Base-by-base conservation (phyloP, 2,113 vertebrate genomes). In the Edolisoma coerulescens region DNA sequence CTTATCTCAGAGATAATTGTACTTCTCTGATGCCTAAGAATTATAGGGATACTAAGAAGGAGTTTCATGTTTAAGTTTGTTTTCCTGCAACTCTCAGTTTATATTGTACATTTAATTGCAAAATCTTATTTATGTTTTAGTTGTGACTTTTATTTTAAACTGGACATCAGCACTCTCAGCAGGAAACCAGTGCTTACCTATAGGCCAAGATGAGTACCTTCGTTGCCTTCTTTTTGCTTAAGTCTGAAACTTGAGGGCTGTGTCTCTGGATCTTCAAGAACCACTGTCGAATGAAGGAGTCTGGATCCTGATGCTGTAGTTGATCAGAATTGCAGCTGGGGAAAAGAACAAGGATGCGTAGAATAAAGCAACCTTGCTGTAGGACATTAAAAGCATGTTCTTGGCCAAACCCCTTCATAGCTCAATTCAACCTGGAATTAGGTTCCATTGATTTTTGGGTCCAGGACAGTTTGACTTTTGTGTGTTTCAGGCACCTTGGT, bases 131-230 rank as follows among this genome's bases (percentile, higher is more conserved):
- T 90, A 7, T 70, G 21, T 76, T 89, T 84, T 50, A 81, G 41
- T 71, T 59, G 50, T 84, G 79, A 24, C 45, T 90, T 83, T 78
- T 5, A 33, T 65, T 90, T 95, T 74, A 83, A 87, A 77, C 32
- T 32, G 64, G 35, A 21, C 27, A 60, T 84, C 39, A 75, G 44
- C 47, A 77, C 7, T 49, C 30, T 74, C 32, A 77, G 44, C 30
- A 42, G 53, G 70, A 64, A 89, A 71, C 11, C 28, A 50, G 18
- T 41, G 12, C 24, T 88, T 81, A 8, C 0, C 4, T 47, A 4
- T 26, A 28, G 42, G 65, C 30, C 12, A 5, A 54, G 82, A 70
- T 44, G 50, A 60, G 33, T 22, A 52, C 1, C 1, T 60, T 49
- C 53, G 8, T 60, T 80, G 22, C 56, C 64, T 41, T 84, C n/a